Base-by-base conservation (phyloP, 2,797 vertebrate genomes). In the Cynopterus sphinx region DNA sequence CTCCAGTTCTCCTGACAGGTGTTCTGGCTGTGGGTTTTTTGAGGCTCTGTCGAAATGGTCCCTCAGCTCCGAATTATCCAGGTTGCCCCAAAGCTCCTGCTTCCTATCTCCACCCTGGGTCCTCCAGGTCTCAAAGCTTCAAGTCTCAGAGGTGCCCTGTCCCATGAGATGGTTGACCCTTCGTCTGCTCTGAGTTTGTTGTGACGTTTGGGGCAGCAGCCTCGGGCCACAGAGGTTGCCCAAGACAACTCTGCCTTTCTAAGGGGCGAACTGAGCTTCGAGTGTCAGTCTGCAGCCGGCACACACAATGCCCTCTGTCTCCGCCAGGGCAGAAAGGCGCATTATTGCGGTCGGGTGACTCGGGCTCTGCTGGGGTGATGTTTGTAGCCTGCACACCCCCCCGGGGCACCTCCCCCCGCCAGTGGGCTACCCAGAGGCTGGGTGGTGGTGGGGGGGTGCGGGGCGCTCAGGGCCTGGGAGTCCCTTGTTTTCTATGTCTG, bases 291-390 rank as follows among this genome's bases (percentile, higher is more conserved):
- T 5, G 1, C 68, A 75, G 95, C 82, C 12, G 1, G 4, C 71
- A 68, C 86, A 96, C 94, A 98, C 98, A 98, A 97, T 97, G 96
- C 78, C 87, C 91, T 97, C 97, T 98, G 96, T 98, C 97, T 98
- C 96, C 9, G 0, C 51, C 53, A 61, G 87, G 92, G 96, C 97
- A 98, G 96, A 98, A 97, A 97, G 97, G 97, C 91, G 2, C 70
- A 98, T 98, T 98, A 98, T 98, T 97, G 95, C 21, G 19, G 97
- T 97, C 83, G 93, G 97, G 96, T 98, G 98, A 97, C 96, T 87
- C 5, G 17, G 43, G 87, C 95, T 67, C 63, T 36, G 22, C 75
- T 49, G 78, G 89, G 33, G n/a, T 83, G 77, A 93, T 93, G 95
- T 85, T 87, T 89, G 78, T 61, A 67, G 87, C 88, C 91, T 61